These are phyloP conservation scores for Oceanodroma tethys DNA, from an alignment of 2,113 vertebrate species.

Conservation along the genomic window DNA sequence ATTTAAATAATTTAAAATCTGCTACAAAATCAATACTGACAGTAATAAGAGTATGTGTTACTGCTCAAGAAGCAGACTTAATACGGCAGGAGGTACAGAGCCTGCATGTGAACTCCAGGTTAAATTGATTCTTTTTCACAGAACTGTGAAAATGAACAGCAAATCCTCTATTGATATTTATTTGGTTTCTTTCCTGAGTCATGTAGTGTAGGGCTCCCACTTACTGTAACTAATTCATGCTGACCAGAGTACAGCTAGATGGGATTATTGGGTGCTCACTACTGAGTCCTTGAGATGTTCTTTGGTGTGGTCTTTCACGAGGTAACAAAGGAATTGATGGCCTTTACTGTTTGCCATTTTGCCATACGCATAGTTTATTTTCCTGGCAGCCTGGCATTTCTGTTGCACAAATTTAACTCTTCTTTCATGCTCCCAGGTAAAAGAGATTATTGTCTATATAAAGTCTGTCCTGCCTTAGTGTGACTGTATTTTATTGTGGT, in stretches of 20 bases:
- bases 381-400: neutral
- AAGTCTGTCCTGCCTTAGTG: neutral
- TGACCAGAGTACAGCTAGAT: neutral
- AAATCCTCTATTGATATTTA: neutral
- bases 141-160: neutral
- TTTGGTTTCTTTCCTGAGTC: neutral
- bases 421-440: neutral
- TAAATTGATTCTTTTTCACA: neutral
- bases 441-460: rapidly evolving
- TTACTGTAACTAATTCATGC: neutral
- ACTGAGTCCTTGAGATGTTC: rapidly evolving
- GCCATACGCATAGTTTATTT: neutral
- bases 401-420: neutral
- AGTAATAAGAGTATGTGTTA: neutral
- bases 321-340: neutral
- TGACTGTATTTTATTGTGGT: neutral
- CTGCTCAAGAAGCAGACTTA: neutral
- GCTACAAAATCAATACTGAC: neutral
- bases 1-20: neutral
- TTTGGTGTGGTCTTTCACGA: neutral
- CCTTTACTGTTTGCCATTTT: neutral
- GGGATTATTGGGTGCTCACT: neutral
- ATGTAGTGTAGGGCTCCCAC: neutral
- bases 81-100: neutral
- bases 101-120: neutral